A percentile compares a stretch with the other conserved stretches of the same genome.
These are phyloP conservation scores for Synanthedon tipuliformis DNA, from an alignment of 2,888 invertebrate species.

Conservation along the genomic window DNA sequence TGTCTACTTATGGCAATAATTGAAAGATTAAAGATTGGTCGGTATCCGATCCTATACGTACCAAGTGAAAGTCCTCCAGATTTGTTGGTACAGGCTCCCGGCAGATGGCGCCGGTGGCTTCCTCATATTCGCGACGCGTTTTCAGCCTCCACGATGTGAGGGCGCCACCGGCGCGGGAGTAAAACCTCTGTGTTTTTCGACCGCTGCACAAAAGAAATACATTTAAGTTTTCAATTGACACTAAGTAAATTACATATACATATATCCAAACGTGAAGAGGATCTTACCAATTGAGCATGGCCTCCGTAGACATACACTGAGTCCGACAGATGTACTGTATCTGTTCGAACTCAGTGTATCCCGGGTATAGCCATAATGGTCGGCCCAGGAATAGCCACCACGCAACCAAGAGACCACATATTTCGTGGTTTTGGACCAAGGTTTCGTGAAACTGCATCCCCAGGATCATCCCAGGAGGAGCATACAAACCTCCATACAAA, in stretches of 20 bases:
- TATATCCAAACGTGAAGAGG: too few species aligned
- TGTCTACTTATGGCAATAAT: too few species aligned
- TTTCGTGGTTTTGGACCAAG: too few species aligned
- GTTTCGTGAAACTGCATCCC: too few species aligned
- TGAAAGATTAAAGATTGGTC: background rate
- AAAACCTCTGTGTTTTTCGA: conserved; percentile 98
- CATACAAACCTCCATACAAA: conserved; percentile 74
- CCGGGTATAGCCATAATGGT: conserved; percentile 99
- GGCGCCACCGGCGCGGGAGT: conserved; percentile 94
- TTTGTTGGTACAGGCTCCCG: conserved; percentile 99
- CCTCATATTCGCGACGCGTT: conserved; percentile 98
- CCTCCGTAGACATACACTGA: conserved; percentile 94
- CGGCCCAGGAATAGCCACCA: conserved; percentile 99
- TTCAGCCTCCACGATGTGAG: conserved; percentile 89
- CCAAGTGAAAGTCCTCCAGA: conserved; percentile 96
- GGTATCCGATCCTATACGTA: conserved; percentile 10
- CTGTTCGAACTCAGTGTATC: conserved; percentile 99
- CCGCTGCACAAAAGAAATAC: conserved; percentile 85
- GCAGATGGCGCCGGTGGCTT: conserved; percentile 96
- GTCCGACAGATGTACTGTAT: conserved; percentile 97
- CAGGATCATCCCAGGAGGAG: conserved; percentile 98
- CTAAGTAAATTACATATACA: too few species aligned
- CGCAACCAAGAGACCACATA: conserved; percentile 99
- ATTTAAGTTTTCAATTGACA: too few species aligned
- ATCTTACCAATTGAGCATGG: conserved; percentile 93